Conservation (phyloP, 2,113 vertebrate species). For the Chamaetylas fuelleborni region DNA sequence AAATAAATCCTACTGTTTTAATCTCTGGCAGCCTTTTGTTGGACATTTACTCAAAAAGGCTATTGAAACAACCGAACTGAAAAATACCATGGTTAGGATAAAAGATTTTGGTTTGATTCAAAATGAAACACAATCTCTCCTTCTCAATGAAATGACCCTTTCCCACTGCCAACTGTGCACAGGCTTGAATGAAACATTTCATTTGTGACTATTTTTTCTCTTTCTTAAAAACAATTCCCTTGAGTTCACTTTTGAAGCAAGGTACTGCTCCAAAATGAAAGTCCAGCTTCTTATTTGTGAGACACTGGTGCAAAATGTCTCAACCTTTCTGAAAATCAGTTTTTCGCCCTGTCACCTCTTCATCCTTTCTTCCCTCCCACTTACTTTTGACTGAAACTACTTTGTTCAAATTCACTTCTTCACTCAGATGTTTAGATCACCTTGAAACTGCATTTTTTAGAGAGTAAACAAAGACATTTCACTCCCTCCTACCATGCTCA, state of each 20-base stretch:
- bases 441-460: conserved; percentile 3
- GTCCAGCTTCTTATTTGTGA: neutral
- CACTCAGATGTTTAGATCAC: neutral
- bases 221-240: neutral
- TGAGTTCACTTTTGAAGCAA: neutral
- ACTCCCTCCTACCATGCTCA: neutral
- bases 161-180: neutral
- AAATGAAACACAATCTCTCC: neutral
- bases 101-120: neutral
- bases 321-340: neutral
- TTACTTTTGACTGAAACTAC: neutral
- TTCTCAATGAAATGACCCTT: conserved; percentile 2
- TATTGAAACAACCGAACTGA: neutral
- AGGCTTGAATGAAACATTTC: neutral
- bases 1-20: neutral
- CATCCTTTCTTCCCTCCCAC: neutral
- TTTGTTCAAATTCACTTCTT: conserved; percentile 24
- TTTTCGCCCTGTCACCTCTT: neutral
- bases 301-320: neutral
- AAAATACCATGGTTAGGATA: neutral
- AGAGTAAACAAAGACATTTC: neutral
- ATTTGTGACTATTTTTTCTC: neutral
- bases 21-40: neutral
- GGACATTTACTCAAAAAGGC: neutral
- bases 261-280: neutral